Base-by-base conservation (phyloP, 2,113 vertebrate species). In the Bubalus kerabau region DNA sequence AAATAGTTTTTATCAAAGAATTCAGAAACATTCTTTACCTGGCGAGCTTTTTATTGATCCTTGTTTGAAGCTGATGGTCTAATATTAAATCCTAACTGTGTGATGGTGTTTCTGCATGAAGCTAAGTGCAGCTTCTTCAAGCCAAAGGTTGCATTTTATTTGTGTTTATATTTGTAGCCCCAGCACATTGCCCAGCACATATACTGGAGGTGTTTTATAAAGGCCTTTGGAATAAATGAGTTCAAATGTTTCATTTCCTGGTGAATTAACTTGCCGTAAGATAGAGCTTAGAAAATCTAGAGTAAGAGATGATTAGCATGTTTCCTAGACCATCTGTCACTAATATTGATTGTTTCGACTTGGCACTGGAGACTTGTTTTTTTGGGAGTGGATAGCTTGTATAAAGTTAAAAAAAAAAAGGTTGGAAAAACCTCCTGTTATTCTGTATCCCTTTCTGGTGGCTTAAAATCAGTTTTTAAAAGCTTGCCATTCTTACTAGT, bases 261-360 rank as follows among this genome's bases (percentile, higher is more conserved):
- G 71, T 87, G 67, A 95, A 89, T 87, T 74, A 32, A 87, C 64
- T 59, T 90, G 84, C 74, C 50, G 4, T 67, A 43, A 95, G 62
- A 91, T 40, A 80, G 89, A 96, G 93, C 40, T 90, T 78, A 89
- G 94, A 82, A 96, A 64, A 83, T 85, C 28, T 50, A 80, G 94
- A 98, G 71, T 48, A 83, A 91, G 90, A 93, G 80, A 86, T 95
- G 95, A 87, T 81, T 48, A 86, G 76, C 83, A n/a, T 90, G 92
- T 87, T 91, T 95, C 52, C 78, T 85, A 89, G 96, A 82, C 96
- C 93, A 95, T 92, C 89, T 85, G 93, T 91, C 85, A 78, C 96
- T 92, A 86, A 93, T 82, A 91, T 30, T 85, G 87, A 52, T 95
- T 96, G 90, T 97, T 96, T 86, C 94, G 76, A 3, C 57, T 96